Percentiles rank a stretch among this genome's conserved stretches.
phyloP scores from a whole-genome alignment of 2,113 vertebrate species.

The Poeciliopsis occidentalis region DNA sequence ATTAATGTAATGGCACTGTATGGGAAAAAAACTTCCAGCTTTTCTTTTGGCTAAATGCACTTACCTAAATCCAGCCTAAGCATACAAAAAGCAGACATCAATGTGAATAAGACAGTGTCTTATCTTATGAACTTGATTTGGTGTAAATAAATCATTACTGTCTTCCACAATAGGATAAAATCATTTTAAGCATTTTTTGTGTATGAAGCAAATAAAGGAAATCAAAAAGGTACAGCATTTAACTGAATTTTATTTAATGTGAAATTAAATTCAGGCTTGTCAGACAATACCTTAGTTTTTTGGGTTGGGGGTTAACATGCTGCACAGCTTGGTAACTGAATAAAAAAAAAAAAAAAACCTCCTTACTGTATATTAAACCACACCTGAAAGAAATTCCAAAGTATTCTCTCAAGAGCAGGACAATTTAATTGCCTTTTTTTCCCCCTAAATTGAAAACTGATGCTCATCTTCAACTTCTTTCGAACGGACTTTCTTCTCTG shows the following conservation, averaged over 20 bases:
- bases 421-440: slow-evolving; percentile 40
- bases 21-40: background rate
- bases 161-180: background rate
- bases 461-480: slow-evolving; percentile 44
- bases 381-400: background rate
- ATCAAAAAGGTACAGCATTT: background rate
- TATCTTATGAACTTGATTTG: background rate
- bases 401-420: slow-evolving; percentile 1
- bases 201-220: background rate
- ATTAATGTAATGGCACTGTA: background rate
- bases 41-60: background rate
- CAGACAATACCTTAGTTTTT: background rate
- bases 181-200: background rate
- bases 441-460: slow-evolving; percentile 33
- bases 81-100: background rate
- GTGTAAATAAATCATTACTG: background rate
- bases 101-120: background rate
- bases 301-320: background rate
- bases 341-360: background rate
- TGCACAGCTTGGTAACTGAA: background rate
- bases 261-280: no score
- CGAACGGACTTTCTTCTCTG: slow-evolving; percentile 44
- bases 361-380: background rate
- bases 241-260: background rate
- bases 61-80: background rate